Evolutionary conservation across 1,140 invertebrate genomes (phyloP).

Genomic region (Drosophila watanabei): DNA sequence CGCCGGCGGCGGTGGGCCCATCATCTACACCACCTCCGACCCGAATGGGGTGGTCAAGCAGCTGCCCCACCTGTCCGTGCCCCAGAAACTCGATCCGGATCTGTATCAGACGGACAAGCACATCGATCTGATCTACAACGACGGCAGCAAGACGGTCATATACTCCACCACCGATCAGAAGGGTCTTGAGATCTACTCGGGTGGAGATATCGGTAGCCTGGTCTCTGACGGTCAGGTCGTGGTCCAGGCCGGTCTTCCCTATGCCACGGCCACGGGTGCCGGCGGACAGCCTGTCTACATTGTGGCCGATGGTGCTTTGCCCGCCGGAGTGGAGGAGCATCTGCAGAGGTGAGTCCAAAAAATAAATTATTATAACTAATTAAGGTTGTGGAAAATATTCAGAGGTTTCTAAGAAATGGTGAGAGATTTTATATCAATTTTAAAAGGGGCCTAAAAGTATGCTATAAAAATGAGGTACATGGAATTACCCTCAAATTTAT

Average conservation of each 20-base stretch:
- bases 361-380: no score
- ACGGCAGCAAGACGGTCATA: conserved; percentile 92
- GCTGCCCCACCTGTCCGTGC: conserved; percentile 87
- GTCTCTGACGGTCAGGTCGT: conserved; percentile 84
- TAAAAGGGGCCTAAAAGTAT: background rate
- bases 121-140: conserved; percentile 93
- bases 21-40: conserved; percentile 84
- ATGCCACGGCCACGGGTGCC: conserved; percentile 71
- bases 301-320: conserved; percentile 71
- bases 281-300: conserved; percentile 83
- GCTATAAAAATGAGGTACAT: background rate
- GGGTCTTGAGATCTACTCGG: conserved; percentile 86
- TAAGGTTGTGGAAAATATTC: background rate
- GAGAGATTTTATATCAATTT: background rate
- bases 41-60: conserved; percentile 86
- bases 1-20: conserved; percentile 64
- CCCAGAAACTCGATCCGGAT: conserved; percentile 78
- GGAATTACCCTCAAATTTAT: no score
- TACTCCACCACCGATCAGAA: conserved; percentile 89
- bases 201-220: conserved; percentile 86
- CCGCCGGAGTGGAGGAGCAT: conserved; percentile 76
- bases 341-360: conserved; percentile 78
- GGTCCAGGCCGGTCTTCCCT: conserved; percentile 79
- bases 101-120: conserved; percentile 80
- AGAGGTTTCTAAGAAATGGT: no score